These are phyloP conservation scores for Callitettix versicolor DNA, from an alignment of 1,140 invertebrate genomes.

Conservation along the genomic window DNA sequence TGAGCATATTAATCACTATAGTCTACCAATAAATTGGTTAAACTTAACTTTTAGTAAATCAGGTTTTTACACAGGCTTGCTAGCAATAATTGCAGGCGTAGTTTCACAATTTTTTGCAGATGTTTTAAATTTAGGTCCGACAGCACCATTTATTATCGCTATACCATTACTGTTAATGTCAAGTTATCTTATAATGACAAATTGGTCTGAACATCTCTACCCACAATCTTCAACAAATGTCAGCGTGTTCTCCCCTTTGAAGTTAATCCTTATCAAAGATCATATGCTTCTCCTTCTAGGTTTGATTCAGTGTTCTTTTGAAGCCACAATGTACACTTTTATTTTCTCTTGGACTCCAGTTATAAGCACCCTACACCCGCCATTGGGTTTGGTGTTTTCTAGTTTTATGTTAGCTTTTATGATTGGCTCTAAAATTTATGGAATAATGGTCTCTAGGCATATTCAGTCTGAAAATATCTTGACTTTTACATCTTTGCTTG, in stretches of 20 bases:
- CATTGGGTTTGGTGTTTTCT: constrained; percentile 45
- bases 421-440: constrained; percentile 54
- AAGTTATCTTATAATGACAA: constrained; percentile 27
- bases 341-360: constrained; percentile 64
- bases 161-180: constrained; percentile 44
- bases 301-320: constrained; percentile 54
- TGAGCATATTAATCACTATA: constrained; percentile 49
- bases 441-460: constrained; percentile 34
- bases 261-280: constrained; percentile 29
- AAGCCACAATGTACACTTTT: constrained; percentile 66
- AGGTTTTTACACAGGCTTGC: constrained; percentile 54
- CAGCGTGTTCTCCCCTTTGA: constrained; percentile 17
- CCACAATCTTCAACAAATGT: not conserved
- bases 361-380: constrained; percentile 37
- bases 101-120: constrained; percentile 50
- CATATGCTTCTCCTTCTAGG: constrained; percentile 45
- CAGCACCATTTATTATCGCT: constrained; percentile 48
- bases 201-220: constrained; percentile 22
- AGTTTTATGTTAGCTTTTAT: constrained; percentile 58
- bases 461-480: constrained; percentile 31
- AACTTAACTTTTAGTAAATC: constrained; percentile 50
- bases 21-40: constrained; percentile 42
- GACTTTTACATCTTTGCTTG: constrained; percentile 28
- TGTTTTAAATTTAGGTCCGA: constrained; percentile 45
- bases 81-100: constrained; percentile 58